Percentiles rank a stretch among this genome's conserved stretches.
Conservation (phyloP, 2,888 invertebrate species). For the Pterobdella sp. region DNA sequence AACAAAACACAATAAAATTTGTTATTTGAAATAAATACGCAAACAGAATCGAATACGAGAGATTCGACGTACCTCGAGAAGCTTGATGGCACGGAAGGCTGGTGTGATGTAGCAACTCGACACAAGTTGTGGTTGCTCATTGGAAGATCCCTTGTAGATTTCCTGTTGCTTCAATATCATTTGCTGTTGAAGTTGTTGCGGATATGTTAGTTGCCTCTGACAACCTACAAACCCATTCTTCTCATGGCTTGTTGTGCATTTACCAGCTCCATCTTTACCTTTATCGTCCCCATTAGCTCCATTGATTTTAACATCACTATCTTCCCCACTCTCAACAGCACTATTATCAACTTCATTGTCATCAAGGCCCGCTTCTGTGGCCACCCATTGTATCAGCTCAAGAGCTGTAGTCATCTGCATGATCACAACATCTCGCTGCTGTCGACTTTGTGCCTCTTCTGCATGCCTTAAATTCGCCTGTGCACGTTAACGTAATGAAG, state of each 20-base stretch:
- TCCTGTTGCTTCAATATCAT: slow-evolving; percentile 40
- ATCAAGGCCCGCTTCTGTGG: slow-evolving; percentile 71
- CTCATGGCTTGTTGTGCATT: slow-evolving; percentile 12
- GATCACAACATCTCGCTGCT: slow-evolving; percentile 94
- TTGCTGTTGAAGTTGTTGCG: slow-evolving; percentile 50
- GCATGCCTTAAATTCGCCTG: slow-evolving; percentile 87
- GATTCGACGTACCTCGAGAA: slow-evolving; percentile 62
- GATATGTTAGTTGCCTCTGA: slow-evolving; percentile 25
- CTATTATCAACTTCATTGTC: not conserved
- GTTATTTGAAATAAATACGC: too few relatives aligned
- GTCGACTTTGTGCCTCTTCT: slow-evolving; percentile 80
- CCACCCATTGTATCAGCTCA: slow-evolving; percentile 93
- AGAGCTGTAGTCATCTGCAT: slow-evolving; percentile 86
- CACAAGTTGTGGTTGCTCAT: too few relatives aligned
- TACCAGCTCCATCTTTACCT: slow-evolving; percentile 39
- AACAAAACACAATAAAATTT: too few relatives aligned
- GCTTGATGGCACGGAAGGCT: slow-evolving; percentile 72
- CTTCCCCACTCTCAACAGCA: slow-evolving; percentile 52
- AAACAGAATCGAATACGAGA: too few relatives aligned
- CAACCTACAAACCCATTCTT: slow-evolving; percentile 40
- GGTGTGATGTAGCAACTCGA: too few relatives aligned
- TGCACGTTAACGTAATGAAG: not conserved
- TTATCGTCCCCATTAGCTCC: slow-evolving; percentile 52
- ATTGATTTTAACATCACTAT: not conserved
- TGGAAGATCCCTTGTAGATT: not conserved